Conservation (phyloP, 2,797 vertebrate genomes). For the Myotis daubentonii region DNA sequence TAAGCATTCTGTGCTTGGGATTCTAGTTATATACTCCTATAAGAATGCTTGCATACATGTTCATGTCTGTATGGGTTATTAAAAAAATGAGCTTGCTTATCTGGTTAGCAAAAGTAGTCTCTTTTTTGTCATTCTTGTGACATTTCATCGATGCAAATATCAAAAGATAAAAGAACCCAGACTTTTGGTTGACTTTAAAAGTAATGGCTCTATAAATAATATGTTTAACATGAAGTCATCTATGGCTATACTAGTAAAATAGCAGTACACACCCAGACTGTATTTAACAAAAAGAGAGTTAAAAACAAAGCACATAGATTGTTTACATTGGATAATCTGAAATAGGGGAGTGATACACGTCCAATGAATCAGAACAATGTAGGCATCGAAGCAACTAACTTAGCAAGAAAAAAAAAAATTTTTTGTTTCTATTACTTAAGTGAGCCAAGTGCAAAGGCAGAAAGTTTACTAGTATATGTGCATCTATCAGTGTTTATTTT, state of each 20-base stretch:
- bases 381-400: not conserved
- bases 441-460: not conserved
- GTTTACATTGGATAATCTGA: not conserved
- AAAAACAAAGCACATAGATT: not conserved
- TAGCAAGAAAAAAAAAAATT: not conserved
- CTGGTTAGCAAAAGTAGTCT: not conserved
- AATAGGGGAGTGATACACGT: not conserved
- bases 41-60: not conserved
- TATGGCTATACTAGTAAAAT: not conserved
- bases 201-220: not conserved
- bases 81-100: not conserved
- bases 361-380: not conserved
- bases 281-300: not conserved
- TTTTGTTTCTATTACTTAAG: not conserved
- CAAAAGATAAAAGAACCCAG: not conserved
- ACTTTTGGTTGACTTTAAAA: constrained; percentile 24
- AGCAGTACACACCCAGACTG: not conserved
- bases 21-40: not conserved
- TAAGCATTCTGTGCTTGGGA: not conserved
- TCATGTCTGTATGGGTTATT: not conserved
- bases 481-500: not conserved
- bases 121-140: not conserved
- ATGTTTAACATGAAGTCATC: not conserved
- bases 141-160: not conserved
- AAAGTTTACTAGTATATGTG: not conserved